Base-by-base conservation (phyloP, 2,797 vertebrate species). In the Mastacembelus armatus region DNA sequence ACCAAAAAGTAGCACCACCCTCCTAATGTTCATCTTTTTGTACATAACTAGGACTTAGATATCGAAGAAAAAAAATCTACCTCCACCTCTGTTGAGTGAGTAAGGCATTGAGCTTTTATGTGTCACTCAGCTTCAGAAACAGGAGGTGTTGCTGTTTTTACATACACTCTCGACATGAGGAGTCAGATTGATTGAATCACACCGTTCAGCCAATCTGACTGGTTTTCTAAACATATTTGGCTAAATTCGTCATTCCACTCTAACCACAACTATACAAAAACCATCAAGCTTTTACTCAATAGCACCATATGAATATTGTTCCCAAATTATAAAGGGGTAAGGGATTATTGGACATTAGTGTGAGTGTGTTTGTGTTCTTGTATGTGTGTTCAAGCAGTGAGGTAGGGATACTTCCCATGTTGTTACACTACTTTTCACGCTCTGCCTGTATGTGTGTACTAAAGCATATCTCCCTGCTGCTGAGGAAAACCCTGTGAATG, bases 261-360 rank as follows among this genome's bases (percentile, higher is more conserved):
- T 56, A 18, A 80, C 70, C 70, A 83, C 38, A 51, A 71, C 78
- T 38, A 56, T 84, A 86, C 78, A 84, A 84, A 85, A 86, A 71
- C 72, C 72, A 72, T 40, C 74, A 40, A 30, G 22, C 54, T 74
- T n/a, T 81, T 27, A 80, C 78, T 85, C 72, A 15, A 74, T 91
- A 92, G 91, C 91, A 92, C 91, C 90, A 91, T 90, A 76, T 89
- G 88, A 92, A 88, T 82, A 89, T 88, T 90, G 87, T 89, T 91
- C 91, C 89, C 86, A 89, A 90, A 91, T 89, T 81, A 87, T 88
- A 89, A 87, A 89, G 85, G 81, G 78, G 86, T 73, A 32, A 80
- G 74, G 81, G 77, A 77, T 60, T 78, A 77, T 67, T 82, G 84
- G 78, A 80, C 30, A 18, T 71, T 77, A 24, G 67, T 72, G 50